Percentiles rank a stretch among this genome's conserved stretches.
Conservation (phyloP, 2,888 invertebrate species). For the Bimastos eiseni region DNA sequence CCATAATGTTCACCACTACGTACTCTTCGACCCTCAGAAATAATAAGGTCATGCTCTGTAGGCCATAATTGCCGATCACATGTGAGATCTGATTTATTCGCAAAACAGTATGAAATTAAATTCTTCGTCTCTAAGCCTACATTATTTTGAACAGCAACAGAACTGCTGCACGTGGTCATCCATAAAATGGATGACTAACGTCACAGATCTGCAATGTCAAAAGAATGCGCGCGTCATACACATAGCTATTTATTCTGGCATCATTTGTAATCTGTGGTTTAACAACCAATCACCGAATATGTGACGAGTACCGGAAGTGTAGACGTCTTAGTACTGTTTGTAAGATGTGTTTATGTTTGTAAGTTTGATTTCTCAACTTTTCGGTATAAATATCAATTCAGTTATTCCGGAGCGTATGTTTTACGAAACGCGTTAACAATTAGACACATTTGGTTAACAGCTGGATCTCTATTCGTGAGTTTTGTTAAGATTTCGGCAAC, state of each 20-base stretch:
- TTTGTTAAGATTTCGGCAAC: not conserved
- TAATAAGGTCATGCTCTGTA: too few species aligned
- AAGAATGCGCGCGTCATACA: not conserved
- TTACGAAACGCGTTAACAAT: not conserved
- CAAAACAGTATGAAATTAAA: too few species aligned
- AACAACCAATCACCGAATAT: not conserved
- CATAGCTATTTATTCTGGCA: not conserved
- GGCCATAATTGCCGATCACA: too few species aligned
- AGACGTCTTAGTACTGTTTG: not conserved
- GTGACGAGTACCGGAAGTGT: constrained; percentile 22
- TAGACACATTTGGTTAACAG: not conserved
- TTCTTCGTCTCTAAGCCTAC: too few species aligned
- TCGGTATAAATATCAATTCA: not conserved
- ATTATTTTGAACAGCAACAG: too few species aligned
- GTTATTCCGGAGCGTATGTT: not conserved
- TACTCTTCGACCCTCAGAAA: too few species aligned
- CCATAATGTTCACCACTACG: too few species aligned
- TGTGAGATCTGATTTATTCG: too few species aligned
- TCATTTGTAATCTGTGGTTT: not conserved
- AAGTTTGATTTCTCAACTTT: not conserved
- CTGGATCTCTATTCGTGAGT: not conserved
- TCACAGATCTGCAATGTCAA: not conserved
- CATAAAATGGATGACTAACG: too few species aligned
- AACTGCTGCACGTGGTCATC: too few species aligned
- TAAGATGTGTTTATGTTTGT: constrained; percentile 25